Evolutionary conservation across 2,888 invertebrate genomes (phyloP), one percentile per base, ranked within the genome.

Genomic region (Phortica okadai): DNA sequence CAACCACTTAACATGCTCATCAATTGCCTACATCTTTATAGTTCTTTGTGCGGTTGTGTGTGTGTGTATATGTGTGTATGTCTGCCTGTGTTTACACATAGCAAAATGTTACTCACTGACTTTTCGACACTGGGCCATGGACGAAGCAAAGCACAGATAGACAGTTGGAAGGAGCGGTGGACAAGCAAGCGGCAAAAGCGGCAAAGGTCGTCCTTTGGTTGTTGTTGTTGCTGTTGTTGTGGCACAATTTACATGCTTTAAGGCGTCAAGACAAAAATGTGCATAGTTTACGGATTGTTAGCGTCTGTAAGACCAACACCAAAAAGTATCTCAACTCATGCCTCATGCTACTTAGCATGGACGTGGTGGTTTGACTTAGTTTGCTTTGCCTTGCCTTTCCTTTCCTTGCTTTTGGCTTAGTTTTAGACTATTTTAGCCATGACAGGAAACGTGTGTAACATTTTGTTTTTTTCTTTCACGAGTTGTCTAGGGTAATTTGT

Each of bases 1-100:
- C 42, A 72, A 78, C 81, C 87, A 85, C 88, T 86, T 85, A 86
- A 88, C 88, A 87, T 83, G 85, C 86, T 88, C 87, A 87, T 88
- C 86, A 87, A 88, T 87, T 87, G 86, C 81, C 76, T 64, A 70
- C 81, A 77, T 50, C 50, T 8, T 50, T 14, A 50, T 50, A 50
- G 14, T 33, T 33, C 33, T 33, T 33, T 33, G 33, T 2, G 33
- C 2, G 33, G 33, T 33, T 33, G 33, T 33, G 33, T 33, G 33
- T 33, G 33, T 33, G 33, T 33, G 33, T 33, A 33, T 33, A 3
- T 33, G 33, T 33, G 33, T 33, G 33, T 33, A 3, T 33, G 33
- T 33, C 3, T 33, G 33, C 3, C 2, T 3, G 3, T 33, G 33
- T 33, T 1, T 33, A 50, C 2, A 14, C 59, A 21, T 59, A 21